phyloP scores from a whole-genome alignment of 2,888 invertebrate genomes.

The Dolomedes plantarius region DNA sequence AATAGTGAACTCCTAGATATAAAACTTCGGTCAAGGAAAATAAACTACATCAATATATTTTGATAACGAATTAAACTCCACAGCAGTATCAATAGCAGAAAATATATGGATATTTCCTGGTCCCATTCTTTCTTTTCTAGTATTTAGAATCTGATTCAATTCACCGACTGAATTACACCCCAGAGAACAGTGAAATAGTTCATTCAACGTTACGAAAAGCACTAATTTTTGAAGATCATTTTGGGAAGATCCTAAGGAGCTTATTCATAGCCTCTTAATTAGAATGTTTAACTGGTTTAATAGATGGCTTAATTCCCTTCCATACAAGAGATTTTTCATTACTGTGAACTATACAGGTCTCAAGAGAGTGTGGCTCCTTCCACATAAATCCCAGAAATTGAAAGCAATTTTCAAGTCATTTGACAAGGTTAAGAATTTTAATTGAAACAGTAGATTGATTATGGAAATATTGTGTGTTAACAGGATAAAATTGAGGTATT shows the following conservation, averaged over 20 bases:
- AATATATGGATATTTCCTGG: background rate
- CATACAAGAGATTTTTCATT: constrained; percentile 56
- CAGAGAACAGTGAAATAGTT: constrained; percentile 8
- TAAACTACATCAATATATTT: too few species aligned
- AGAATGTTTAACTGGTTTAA: constrained; percentile 65
- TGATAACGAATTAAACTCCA: too few species aligned
- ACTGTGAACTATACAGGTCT: constrained; percentile 37
- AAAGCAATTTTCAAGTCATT: constrained; percentile 50
- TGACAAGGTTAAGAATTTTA: constrained; percentile 57
- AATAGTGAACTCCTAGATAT: too few species aligned
- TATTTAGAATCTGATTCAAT: constrained; percentile 10
- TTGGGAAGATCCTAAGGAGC: constrained; percentile 38
- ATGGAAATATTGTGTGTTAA: too few species aligned
- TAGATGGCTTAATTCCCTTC: constrained; percentile 63
- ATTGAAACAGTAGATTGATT: constrained; percentile 55
- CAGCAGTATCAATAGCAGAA: background rate
- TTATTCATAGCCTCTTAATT: constrained; percentile 60
- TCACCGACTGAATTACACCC: constrained; percentile 26
- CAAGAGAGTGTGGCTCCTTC: constrained; percentile 9
- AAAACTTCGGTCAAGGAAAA: too few species aligned
- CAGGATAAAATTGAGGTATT: too few species aligned
- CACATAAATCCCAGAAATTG: constrained; percentile 37
- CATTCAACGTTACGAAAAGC: constrained; percentile 25
- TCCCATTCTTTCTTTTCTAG: background rate
- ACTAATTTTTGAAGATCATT: constrained; percentile 59